These are phyloP conservation scores for Lepetodrilus schrolli DNA, from an alignment of 2,888 invertebrate species.

Conservation along the genomic window DNA sequence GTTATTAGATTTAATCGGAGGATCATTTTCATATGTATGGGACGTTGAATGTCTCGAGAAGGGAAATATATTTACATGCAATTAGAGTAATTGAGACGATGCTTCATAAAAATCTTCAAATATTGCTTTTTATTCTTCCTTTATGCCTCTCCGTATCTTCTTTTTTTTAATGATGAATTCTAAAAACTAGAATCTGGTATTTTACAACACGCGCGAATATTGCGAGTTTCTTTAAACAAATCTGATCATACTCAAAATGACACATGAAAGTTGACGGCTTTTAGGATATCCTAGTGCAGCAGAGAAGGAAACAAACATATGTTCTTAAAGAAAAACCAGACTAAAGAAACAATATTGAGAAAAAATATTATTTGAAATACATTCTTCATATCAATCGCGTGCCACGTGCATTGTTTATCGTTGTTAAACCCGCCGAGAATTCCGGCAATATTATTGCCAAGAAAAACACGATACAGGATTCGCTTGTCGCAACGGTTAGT, in stretches of 20 bases:
- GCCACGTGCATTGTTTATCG: conserved; percentile 7
- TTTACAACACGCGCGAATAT: neutral
- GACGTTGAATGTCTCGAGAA: too few species aligned
- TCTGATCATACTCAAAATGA: neutral
- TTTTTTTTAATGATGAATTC: too few species aligned
- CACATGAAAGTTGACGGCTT: neutral
- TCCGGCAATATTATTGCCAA: conserved; percentile 4
- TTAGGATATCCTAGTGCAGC: neutral
- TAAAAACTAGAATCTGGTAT: too few species aligned
- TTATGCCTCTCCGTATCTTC: too few species aligned
- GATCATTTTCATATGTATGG: too few species aligned
- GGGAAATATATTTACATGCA: too few species aligned
- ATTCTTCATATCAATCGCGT: conserved; percentile 11
- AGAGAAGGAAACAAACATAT: conserved; percentile 9
- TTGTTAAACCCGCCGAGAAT: conserved; percentile 10
- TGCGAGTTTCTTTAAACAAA: neutral
- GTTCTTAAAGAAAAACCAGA: neutral
- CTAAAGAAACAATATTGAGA: neutral
- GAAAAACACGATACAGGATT: neutral
- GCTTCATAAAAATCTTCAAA: too few species aligned
- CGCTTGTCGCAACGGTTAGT: neutral
- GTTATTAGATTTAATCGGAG: too few species aligned
- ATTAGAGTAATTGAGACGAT: too few species aligned
- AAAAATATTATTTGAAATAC: conserved; percentile 18
- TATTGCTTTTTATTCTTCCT: too few species aligned